Conservation (phyloP, 1,140 invertebrate genomes). For the Neodiprion virginianus region DNA sequence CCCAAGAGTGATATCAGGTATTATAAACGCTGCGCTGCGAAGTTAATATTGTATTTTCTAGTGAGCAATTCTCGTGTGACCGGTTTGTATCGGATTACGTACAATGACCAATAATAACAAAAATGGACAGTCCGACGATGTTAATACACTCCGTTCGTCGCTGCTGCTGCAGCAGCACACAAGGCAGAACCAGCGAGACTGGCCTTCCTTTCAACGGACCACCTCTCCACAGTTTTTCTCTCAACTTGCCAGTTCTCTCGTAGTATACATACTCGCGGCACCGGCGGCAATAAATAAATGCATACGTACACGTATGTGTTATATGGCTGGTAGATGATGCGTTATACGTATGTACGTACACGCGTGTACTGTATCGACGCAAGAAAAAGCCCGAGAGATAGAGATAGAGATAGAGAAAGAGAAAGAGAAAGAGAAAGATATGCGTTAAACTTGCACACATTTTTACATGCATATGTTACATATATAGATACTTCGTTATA, state of each 20-base stretch:
- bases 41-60: too few relatives aligned
- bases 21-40: too few relatives aligned
- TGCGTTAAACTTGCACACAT: too few relatives aligned
- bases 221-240: background rate
- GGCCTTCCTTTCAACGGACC: background rate
- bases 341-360: constrained; percentile 34
- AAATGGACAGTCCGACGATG: background rate
- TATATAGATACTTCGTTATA: too few relatives aligned
- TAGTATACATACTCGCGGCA: background rate
- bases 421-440: constrained; percentile 24
- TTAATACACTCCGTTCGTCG: background rate
- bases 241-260: background rate
- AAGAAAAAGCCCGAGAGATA: constrained; percentile 29
- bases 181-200: background rate
- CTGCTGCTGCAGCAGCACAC: too few relatives aligned
- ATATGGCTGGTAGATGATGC: too few relatives aligned
- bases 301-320: too few relatives aligned
- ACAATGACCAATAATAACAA: constrained; percentile 2
- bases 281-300: too few relatives aligned
- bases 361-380: constrained; percentile 31
- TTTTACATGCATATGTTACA: too few relatives aligned
- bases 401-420: constrained; percentile 18
- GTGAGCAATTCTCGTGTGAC: background rate
- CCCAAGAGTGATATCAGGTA: too few relatives aligned
- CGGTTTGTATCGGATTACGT: constrained; percentile 5